Base-by-base conservation (phyloP, 2,797 vertebrate species). In the Artibeus lituratus region DNA sequence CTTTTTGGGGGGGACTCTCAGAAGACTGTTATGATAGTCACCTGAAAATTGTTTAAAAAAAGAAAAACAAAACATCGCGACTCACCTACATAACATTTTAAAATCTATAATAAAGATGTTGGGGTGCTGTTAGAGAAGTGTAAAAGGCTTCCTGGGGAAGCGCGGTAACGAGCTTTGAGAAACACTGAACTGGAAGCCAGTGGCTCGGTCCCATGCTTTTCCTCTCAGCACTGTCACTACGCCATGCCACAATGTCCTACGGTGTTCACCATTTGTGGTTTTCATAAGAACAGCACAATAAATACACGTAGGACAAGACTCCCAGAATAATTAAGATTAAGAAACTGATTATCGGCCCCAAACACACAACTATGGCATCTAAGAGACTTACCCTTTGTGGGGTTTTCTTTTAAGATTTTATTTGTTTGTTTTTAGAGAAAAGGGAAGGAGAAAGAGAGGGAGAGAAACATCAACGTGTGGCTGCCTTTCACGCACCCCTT, bases 91-190 rank as follows among this genome's bases (percentile, higher is more conserved):
- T 29, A 59, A 65, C n/a, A 65, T 65, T 65, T 65, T 65, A 16
- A n/a, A 65, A 84, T 78, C 55, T 90, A n/a, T 90, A 91, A 87
- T 95, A 93, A 81, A 92, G 87, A 83, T 86, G 73, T 49, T 69
- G 67, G 87, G 84, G 80, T 14, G 22, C 59, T 77, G 86, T 44
- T 69, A 53, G 65, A 72, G 16, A 69, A 74, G 42, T n/a, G 35
- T 80, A 81, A 47, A 81, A 65, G 3, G 39, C 35, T 90, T 84
- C 24, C 32, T 4, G 37, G 62, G 10, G 42, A 14, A 24, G 26
- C 10, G 6, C 55, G 51, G 74, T 49, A 49, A 77, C 53, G 78
- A 81, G 24, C 15, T 74, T 57, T 72, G 55, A 57, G 53, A 86
- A 94, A 70, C 72, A 81, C 1, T 59, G 62, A 83, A 47, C 22